Percentiles rank a stretch among this genome's conserved stretches.
Evolutionary conservation across 2,113 vertebrate species (phyloP).

Genomic region (Corythoichthys haematopterus): DNA sequence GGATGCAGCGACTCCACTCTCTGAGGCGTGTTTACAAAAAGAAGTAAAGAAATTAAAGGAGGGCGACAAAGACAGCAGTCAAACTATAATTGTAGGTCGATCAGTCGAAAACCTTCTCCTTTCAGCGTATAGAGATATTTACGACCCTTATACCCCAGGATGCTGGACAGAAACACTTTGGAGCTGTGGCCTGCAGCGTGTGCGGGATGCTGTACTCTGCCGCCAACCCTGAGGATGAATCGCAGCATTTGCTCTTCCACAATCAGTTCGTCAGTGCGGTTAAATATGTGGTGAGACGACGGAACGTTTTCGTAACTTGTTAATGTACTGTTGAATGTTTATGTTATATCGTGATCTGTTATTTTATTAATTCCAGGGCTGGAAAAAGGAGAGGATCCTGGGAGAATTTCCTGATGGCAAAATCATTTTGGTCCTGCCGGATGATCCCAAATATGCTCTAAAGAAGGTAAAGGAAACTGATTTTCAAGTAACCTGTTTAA

Average conservation of each 20-base stretch:
- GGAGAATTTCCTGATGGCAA: slow-evolving; percentile 94
- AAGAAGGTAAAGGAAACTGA: slow-evolving; percentile 83
- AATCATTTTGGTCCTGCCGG: slow-evolving; percentile 96
- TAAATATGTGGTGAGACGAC: slow-evolving; percentile 90
- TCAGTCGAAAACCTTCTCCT: background rate
- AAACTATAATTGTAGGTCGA: slow-evolving; percentile 83
- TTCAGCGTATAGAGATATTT: background rate
- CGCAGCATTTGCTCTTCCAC: slow-evolving; percentile 95
- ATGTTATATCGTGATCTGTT: background rate
- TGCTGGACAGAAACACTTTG: slow-evolving; percentile 90
- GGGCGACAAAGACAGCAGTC: slow-evolving; percentile 79
- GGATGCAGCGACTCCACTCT: slow-evolving; percentile 61
- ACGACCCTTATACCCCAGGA: slow-evolving; percentile 68
- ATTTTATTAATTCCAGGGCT: slow-evolving; percentile 73
- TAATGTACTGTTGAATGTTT: background rate
- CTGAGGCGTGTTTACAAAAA: slow-evolving; percentile 79
- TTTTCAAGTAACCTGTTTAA: background rate
- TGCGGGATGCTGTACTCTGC: slow-evolving; percentile 98
- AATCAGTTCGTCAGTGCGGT: slow-evolving; percentile 98
- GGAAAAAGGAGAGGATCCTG: slow-evolving; percentile 98
- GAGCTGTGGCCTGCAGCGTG: slow-evolving; percentile 87
- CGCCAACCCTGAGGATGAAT: slow-evolving; percentile 92
- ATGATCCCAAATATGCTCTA: slow-evolving; percentile 95
- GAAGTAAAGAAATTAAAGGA: slow-evolving; percentile 80
- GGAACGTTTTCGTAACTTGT: background rate